Percentiles rank a stretch among this genome's conserved stretches.
phyloP scores from a whole-genome alignment of 2,888 invertebrate species.

The Trichopria drosophilae region DNA sequence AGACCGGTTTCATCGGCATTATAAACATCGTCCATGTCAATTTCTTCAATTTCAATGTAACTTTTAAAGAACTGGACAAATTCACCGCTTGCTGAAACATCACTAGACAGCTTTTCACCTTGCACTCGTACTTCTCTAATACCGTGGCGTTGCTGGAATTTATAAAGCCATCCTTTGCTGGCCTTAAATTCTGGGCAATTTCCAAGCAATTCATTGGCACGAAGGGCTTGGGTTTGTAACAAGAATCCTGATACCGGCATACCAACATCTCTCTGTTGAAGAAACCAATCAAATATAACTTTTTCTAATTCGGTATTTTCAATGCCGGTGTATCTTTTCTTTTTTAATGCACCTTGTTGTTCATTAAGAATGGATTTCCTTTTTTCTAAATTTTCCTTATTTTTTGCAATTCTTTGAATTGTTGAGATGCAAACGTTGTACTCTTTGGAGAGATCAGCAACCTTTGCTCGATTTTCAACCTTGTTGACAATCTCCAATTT shows the following conservation, averaged over 20 bases:
- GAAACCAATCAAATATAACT: constrained; percentile 7
- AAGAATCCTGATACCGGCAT: constrained; percentile 1
- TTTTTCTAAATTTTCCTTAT: constrained; percentile 8
- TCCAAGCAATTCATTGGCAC: constrained; percentile 8
- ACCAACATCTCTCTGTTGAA: constrained; percentile 5
- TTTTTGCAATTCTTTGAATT: background rate
- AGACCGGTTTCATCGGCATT: constrained; percentile 40
- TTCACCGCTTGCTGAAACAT: constrained; percentile 19
- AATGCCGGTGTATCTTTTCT: constrained; percentile 4
- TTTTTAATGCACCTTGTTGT: constrained; percentile 3
- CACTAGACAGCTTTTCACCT: constrained; percentile 31
- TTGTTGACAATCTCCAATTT: no score
- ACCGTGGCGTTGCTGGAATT: constrained; percentile 27
- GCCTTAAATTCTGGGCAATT: constrained; percentile 18
- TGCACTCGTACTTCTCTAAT: constrained; percentile 22
- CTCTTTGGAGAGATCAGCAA: no score
- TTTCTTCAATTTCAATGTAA: constrained; percentile 14
- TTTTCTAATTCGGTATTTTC: constrained; percentile 8
- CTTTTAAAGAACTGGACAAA: constrained; percentile 22
- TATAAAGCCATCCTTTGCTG: constrained; percentile 29
- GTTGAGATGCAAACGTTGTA: constrained; percentile 10
- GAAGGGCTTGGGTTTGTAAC: constrained; percentile 13
- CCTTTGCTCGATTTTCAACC: no score
- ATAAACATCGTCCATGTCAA: constrained; percentile 32
- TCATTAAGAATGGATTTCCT: background rate